Evolutionary conservation across 2,113 vertebrate species (phyloP), one percentile per base, ranked within the genome.

Genomic region (Cryptomyrus ogoouensis): DNA sequence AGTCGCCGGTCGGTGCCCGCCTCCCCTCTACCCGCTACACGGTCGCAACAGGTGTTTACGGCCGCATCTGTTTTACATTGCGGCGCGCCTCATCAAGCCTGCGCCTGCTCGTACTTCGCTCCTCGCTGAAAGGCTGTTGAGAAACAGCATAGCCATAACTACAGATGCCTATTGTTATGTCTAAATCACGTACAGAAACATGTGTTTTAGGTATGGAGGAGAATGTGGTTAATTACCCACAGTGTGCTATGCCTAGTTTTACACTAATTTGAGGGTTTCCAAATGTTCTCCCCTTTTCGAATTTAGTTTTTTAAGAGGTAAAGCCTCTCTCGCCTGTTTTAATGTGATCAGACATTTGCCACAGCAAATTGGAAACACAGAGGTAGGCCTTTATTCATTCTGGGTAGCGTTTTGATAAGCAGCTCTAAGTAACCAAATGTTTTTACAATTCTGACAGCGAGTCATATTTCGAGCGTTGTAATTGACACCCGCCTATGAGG

Each of bases 31-130:
- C 87, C 56, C 50, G 92, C 91, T 93, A 94, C 91, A 90, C 94
- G 52, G 90, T 92, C 92, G 93, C 92, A 93, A 80, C 95, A 95
- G 95, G 95, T 96, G 95, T 96, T 96, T 95, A 94, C 92, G 93
- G 91, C 93, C 35, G 90, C 95, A 94, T 95, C 93, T 95, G 95
- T 17, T 95, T 94, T 91, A 91, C 90, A 91, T 95, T 90, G 77
- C 62, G 62, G 27, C 27, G 3, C n/a, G 62, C 62, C 62, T 70
- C n/a, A 70, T 70, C 62, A 27, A 10, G 62, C 27, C 62, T 10
- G 62, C 62, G 62, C 62, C 62, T 3, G 62, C n/a, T 12, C 10
- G 1, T 31, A 44, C 42, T 56, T 44, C 85, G 53, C 44, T 44
- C n/a, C 90, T 50, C n/a, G 88, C 46, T 87, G 83, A 88, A 89